A percentile compares a stretch with the other conserved stretches of the same genome.
phyloP scores from a whole-genome alignment of 1,140 invertebrate genomes.

The Aphaenogaster floridana region DNA sequence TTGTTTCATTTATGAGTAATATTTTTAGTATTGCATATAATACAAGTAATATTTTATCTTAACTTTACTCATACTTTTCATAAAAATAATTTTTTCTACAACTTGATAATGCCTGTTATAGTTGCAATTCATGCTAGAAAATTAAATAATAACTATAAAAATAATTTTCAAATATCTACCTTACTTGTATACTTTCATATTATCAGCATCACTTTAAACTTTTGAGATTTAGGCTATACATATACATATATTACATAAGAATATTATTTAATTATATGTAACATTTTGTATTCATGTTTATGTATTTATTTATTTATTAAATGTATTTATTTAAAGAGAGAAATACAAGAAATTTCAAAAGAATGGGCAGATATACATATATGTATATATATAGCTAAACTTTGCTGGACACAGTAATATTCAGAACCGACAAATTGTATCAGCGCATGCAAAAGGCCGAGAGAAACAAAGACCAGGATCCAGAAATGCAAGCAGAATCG shows the following conservation, averaged over 20 bases:
- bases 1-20: not conserved
- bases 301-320: too few species aligned
- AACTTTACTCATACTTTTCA: not conserved
- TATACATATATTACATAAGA: not conserved
- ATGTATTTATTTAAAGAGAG: slow-evolving; percentile 27
- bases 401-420: not conserved
- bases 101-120: not conserved
- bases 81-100: not conserved
- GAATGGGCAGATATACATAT: not conserved
- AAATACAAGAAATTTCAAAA: slow-evolving; percentile 21
- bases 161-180: not conserved
- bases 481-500: not conserved
- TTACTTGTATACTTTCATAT: slow-evolving; percentile 23
- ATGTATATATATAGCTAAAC: not conserved
- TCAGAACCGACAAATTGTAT: not conserved
- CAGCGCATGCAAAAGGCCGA: too few species aligned
- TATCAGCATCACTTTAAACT: slow-evolving; percentile 9
- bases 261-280: not conserved
- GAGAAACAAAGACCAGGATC: not conserved
- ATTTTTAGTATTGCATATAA: not conserved
- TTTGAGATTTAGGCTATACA: not conserved
- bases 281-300: not conserved
- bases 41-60: not conserved
- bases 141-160: not conserved
- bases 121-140: not conserved